Evolutionary conservation across 2,113 vertebrate species (phyloP), one percentile per base, ranked within the genome.

Genomic region (Fregetta grallaria): DNA sequence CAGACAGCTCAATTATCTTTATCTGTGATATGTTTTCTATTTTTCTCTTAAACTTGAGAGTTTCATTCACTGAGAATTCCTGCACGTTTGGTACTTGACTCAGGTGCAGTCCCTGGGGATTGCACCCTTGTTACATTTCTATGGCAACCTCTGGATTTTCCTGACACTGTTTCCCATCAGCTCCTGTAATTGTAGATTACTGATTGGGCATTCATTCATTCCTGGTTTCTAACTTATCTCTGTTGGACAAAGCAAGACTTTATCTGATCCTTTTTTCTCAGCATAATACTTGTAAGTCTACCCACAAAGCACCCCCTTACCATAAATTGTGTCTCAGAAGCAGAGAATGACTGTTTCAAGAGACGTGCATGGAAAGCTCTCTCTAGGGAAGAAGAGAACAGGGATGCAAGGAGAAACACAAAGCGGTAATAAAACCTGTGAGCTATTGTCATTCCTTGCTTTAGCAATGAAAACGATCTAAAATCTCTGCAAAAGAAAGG

Each of bases 101-200:
- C 85, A 85, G 86, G 80, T 92, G 70, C 34, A 13, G 55, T 95
- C 97, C 86, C 96, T 10, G 18, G 76, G 95, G 97, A 77, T 68
- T 92, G 25, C 38, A 76, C 14, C 75, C 67, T 94, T 96, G 90
- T 97, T 91, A 27, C 63, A 72, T 91, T 96, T 95, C 95, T 76
- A 90, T 90, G 84, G 88, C 73, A 95, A 27, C 71, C 88, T 80
- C 91, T 93, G 92, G 88, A 86, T 91, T 66, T 87, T 96, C 81
- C 86, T 17, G 47, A 72, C 79, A 18, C 59, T 8, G 19, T 71
- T 91, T 92, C 63, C 66, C 91, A 80, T 88, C 95, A 86, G 72
- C 82, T 87, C 59, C 86, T 96, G 96, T 96, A 97, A 97, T 8
- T 87, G 83, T 92, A 97, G 97, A 95, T 83, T 74, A 13, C 68